A percentile compares a stretch with the other conserved stretches of the same genome.
Conservation (phyloP, 2,113 vertebrate genomes). For the Lucifuga dentata region DNA sequence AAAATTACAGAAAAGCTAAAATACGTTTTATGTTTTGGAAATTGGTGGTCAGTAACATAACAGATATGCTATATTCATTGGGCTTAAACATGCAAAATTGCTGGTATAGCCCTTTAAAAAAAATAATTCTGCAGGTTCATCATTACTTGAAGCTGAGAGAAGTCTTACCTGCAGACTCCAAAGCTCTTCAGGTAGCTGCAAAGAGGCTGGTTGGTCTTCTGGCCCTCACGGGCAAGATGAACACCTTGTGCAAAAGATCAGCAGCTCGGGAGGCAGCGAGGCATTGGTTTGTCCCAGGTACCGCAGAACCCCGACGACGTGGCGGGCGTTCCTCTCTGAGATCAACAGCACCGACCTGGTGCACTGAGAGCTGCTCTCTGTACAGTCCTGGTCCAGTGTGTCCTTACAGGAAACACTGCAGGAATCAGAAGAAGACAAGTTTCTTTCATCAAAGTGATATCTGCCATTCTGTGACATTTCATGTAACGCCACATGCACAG, state of each 20-base stretch:
- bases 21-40: no score
- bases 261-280: slow-evolving; percentile 83
- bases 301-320: slow-evolving; percentile 75
- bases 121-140: no score
- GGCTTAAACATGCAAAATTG: no score
- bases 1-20: no score
- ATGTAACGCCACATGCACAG: no score
- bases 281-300: slow-evolving; percentile 83
- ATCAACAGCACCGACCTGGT: slow-evolving; percentile 87
- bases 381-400: slow-evolving; percentile 64
- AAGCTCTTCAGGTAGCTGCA: slow-evolving; percentile 88
- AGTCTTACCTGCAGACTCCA: slow-evolving; percentile 91
- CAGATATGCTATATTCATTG: no score
- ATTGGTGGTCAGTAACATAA: no score
- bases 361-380: slow-evolving; percentile 22
- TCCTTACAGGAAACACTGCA: no score
- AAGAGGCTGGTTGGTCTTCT: slow-evolving; percentile 80
- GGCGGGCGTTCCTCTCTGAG: slow-evolving; percentile 81
- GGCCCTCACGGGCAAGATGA: slow-evolving; percentile 79
- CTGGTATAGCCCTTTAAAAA: no score
- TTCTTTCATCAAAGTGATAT: no score
- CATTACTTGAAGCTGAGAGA: no score
- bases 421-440: background rate
- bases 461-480: no score
- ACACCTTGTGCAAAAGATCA: slow-evolving; percentile 79